Evolutionary conservation across 2,888 invertebrate genomes (phyloP).

Genomic region (Idaea aversata): DNA sequence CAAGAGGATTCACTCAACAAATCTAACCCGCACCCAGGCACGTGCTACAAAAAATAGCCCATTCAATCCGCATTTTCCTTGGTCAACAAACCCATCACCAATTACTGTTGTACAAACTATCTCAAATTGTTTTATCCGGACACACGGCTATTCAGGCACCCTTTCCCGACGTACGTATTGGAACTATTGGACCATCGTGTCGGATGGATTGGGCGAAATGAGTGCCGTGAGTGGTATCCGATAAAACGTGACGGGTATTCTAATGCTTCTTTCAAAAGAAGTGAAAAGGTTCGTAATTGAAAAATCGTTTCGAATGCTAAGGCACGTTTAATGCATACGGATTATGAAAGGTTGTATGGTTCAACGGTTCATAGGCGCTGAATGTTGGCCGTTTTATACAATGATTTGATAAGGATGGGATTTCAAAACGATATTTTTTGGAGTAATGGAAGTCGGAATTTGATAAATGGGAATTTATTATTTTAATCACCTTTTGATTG

Average conservation of each 20-base stretch:
- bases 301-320: constrained; percentile 28
- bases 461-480: not conserved
- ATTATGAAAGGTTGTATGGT: constrained; percentile 17
- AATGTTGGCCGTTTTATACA: not conserved
- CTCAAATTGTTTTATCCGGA: constrained; percentile 33
- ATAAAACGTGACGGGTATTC: constrained; percentile 23
- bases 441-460: not conserved
- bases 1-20: not conserved
- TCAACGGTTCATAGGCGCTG: not conserved
- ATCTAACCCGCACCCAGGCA: constrained; percentile 14
- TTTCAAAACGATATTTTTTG: not conserved
- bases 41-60: constrained; percentile 12
- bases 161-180: constrained; percentile 10
- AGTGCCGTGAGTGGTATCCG: constrained; percentile 25
- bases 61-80: constrained; percentile 4
- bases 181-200: not conserved
- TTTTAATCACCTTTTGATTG: not conserved
- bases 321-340: constrained; percentile 24
- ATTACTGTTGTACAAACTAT: constrained; percentile 32
- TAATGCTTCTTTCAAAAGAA: constrained; percentile 21
- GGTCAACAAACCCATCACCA: constrained; percentile 27
- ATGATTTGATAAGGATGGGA: not conserved
- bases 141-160: constrained; percentile 12
- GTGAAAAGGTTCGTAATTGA: constrained; percentile 31
- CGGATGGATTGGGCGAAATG: constrained; percentile 21